Conservation (phyloP, 2,797 vertebrate genomes). For the Glossophaga mutica region DNA sequence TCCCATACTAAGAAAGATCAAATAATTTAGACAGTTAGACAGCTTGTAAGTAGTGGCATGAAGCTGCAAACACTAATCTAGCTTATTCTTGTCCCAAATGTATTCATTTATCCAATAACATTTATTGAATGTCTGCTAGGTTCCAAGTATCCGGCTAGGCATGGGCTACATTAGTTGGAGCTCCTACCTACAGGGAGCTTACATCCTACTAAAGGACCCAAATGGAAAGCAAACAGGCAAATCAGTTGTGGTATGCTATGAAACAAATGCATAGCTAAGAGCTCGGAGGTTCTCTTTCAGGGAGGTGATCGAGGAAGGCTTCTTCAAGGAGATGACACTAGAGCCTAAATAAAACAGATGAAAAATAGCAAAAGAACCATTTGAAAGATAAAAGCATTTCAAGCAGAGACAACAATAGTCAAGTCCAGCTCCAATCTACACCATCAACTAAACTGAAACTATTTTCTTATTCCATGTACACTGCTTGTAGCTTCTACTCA, state of each 20-base stretch:
- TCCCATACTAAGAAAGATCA: neutral
- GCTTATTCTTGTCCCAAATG: neutral
- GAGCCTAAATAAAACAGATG: neutral
- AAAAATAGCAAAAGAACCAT: neutral
- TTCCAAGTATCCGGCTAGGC: neutral
- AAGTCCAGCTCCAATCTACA: neutral
- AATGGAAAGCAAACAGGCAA: neutral
- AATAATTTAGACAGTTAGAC: neutral
- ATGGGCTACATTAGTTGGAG: neutral
- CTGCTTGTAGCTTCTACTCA: neutral
- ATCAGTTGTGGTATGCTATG: neutral
- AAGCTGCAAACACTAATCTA: neutral
- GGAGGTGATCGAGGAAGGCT: neutral
- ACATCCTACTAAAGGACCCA: neutral
- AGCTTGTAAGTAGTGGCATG: neutral
- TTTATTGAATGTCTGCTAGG: neutral
- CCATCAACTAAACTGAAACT: neutral
- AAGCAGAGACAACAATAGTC: neutral
- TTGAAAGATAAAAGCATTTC: neutral
- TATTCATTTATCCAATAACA: neutral
- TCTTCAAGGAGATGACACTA: neutral
- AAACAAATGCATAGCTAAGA: neutral
- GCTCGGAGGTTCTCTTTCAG: neutral
- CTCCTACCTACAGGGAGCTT: neutral
- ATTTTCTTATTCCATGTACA: neutral